Evolutionary conservation across 1,140 invertebrate species (phyloP).

Genomic region (Notospermus geniculatus): DNA sequence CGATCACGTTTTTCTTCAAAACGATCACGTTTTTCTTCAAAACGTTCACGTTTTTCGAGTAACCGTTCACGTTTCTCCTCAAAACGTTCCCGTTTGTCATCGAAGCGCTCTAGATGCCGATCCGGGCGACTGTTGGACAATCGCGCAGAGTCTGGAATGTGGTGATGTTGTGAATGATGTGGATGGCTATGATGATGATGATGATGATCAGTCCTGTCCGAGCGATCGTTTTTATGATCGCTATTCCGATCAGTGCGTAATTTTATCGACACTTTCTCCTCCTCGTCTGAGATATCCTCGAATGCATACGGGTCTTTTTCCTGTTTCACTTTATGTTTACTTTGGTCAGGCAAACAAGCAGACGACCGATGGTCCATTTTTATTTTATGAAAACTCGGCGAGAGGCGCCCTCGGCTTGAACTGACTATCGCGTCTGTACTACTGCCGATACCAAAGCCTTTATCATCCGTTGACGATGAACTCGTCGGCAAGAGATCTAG

Average conservation of each 20-base stretch:
- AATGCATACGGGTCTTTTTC: conserved; percentile 10
- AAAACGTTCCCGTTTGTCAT: too few species aligned
- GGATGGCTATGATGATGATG: conserved; percentile 4
- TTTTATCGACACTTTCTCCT: conserved; percentile 8
- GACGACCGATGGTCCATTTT: too few species aligned
- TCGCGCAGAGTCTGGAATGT: background rate
- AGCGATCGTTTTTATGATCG: background rate
- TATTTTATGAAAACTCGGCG: conserved; percentile 8
- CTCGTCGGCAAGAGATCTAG: conserved; percentile 16
- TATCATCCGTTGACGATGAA: conserved; percentile 19
- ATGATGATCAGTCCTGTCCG: background rate
- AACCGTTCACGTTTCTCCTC: too few species aligned
- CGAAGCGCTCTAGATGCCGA: too few species aligned
- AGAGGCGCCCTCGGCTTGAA: background rate
- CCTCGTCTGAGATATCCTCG: conserved; percentile 8
- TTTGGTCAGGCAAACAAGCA: background rate
- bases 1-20: too few species aligned
- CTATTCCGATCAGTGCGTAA: conserved; percentile 5
- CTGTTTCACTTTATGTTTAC: background rate
- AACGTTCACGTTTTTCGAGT: too few species aligned
- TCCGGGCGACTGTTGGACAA: too few species aligned
- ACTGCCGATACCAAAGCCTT: background rate
- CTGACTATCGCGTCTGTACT: background rate
- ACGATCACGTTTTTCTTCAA: too few species aligned
- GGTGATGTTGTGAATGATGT: conserved; percentile 12